Conservation (phyloP, 2,888 invertebrate genomes). For the Torymus texanus region DNA sequence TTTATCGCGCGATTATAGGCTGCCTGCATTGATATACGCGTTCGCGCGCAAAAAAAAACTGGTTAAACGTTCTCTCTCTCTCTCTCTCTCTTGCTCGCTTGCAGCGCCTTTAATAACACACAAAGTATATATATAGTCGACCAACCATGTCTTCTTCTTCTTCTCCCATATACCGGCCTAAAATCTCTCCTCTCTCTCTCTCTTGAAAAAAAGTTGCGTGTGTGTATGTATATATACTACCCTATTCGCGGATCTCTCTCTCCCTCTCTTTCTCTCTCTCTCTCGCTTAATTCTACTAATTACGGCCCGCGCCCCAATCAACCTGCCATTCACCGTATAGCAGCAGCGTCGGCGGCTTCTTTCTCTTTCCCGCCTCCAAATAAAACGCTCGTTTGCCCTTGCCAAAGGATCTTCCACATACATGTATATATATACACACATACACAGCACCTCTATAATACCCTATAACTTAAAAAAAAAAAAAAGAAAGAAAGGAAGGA, state of each 20-base stretch:
- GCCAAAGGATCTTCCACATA: not conserved
- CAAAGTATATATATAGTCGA: no score
- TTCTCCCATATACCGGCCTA: no score
- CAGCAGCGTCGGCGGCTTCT: no score
- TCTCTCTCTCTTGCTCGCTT: no score
- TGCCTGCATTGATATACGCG: conserved; percentile 28
- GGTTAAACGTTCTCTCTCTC: no score
- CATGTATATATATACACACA: no score
- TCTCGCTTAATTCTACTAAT: not conserved
- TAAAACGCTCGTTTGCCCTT: conserved; percentile 15
- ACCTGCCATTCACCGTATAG: not conserved
- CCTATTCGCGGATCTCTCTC: conserved; percentile 7
- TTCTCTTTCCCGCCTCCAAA: not conserved
- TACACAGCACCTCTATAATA: not conserved
- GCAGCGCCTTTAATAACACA: no score
- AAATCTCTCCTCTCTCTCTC: no score
- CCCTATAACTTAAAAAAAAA: not conserved
- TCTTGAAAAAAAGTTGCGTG: not conserved
- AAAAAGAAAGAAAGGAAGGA: not conserved
- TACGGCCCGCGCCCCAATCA: conserved; percentile 2
- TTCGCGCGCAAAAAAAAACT: not conserved
- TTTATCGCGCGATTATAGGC: conserved; percentile 17
- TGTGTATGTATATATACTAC: not conserved
- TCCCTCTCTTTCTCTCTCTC: no score
- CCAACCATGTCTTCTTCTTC: no score